Conservation (phyloP, 2,113 vertebrate genomes). For the Climacteris rufus region DNA sequence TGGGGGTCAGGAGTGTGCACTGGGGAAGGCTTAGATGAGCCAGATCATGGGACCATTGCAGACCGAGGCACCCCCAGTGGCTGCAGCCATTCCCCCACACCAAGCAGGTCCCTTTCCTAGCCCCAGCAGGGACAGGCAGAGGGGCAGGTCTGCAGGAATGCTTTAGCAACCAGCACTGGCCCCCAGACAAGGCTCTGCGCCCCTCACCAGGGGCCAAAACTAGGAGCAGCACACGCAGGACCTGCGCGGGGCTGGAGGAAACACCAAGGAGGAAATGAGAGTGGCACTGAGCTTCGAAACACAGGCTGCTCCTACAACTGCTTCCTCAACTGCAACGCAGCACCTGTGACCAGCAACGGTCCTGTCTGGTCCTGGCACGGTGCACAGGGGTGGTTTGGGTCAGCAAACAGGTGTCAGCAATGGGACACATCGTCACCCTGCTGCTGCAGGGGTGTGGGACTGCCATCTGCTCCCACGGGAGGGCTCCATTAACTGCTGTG, state of each 20-base stretch:
- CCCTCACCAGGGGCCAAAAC: background rate
- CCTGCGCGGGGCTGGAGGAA: rapidly evolving
- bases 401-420: background rate
- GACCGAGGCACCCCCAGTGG: background rate
- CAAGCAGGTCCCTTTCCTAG: background rate
- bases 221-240: background rate
- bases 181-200: background rate
- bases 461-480: rapidly evolving
- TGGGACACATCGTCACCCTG: background rate
- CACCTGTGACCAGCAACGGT: background rate
- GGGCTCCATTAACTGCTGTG: background rate
- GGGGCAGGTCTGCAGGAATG: background rate
- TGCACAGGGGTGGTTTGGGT: background rate
- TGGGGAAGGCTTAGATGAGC: background rate
- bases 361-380: background rate
- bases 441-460: background rate
- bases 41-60: background rate
- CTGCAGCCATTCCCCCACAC: background rate
- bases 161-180: background rate
- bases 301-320: background rate
- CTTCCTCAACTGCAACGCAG: background rate
- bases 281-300: background rate
- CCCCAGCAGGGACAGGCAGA: background rate
- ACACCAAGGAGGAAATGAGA: background rate
- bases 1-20: background rate